Conservation (phyloP, 1,140 invertebrate genomes). For the Octopus sinensis region DNA sequence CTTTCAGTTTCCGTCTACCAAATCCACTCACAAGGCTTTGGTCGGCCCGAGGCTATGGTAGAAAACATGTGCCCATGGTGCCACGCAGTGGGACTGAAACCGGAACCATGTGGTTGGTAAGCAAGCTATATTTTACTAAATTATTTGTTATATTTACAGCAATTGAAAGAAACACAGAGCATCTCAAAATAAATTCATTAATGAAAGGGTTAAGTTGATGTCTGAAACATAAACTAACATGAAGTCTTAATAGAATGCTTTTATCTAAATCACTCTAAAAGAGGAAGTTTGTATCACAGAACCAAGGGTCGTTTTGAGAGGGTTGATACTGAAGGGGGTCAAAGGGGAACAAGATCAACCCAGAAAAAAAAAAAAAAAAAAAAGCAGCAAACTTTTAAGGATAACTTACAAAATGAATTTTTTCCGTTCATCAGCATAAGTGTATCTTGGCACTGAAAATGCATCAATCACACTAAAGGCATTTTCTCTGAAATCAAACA, state of each 20-base stretch:
- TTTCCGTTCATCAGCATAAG: constrained; percentile 74
- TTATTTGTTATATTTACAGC: too few relatives aligned
- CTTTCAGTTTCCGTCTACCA: too few relatives aligned
- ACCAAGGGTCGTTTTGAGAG: neutral
- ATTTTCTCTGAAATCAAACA: constrained; percentile 53
- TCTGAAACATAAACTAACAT: neutral
- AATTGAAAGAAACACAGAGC: too few relatives aligned
- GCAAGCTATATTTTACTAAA: too few relatives aligned
- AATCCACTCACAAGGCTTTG: too few relatives aligned
- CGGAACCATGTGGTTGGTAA: too few relatives aligned
- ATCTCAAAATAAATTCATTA: too few relatives aligned
- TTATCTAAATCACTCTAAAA: neutral
- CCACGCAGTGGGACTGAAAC: too few relatives aligned
- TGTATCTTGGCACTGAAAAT: constrained; percentile 75
- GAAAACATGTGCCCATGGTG: too few relatives aligned
- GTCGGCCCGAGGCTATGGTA: too few relatives aligned
- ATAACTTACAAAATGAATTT: constrained; percentile 67
- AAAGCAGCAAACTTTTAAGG: neutral
- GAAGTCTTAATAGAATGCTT: neutral
- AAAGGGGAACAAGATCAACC: neutral
- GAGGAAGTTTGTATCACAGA: neutral
- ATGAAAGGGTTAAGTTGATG: too few relatives aligned
- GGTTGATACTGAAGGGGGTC: neutral
- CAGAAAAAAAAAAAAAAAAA: too few relatives aligned
- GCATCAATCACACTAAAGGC: constrained; percentile 78